These are phyloP conservation scores for Anthrax anthrax DNA, from an alignment of 2,888 invertebrate species.

Conservation along the genomic window DNA sequence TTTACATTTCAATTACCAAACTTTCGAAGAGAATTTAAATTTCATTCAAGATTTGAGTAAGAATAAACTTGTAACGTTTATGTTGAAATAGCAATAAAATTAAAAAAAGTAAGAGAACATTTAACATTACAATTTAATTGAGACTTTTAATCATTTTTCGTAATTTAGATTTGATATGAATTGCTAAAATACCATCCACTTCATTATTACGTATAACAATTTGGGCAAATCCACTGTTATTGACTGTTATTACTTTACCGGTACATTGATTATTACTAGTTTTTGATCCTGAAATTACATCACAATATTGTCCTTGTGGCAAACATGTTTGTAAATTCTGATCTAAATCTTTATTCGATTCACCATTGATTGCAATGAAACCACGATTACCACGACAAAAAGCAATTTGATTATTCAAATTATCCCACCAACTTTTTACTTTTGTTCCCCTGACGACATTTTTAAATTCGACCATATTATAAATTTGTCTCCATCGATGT, in stretches of 20 bases:
- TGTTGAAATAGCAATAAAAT: too few relatives aligned
- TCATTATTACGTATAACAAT: not conserved
- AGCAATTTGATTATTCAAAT: slow-evolving; percentile 59
- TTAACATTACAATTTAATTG: too few relatives aligned
- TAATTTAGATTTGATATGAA: not conserved
- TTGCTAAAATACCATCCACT: not conserved
- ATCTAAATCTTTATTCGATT: not conserved
- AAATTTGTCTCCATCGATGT: slow-evolving; percentile 63
- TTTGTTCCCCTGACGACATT: slow-evolving; percentile 44
- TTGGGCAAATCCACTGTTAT: slow-evolving; percentile 2
- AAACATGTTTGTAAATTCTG: slow-evolving; percentile 34
- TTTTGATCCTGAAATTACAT: slow-evolving; percentile 43
- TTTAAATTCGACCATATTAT: slow-evolving; percentile 56
- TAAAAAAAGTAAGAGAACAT: too few relatives aligned
- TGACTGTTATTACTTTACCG: slow-evolving; percentile 24
- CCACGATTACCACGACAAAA: slow-evolving; percentile 53
- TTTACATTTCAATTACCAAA: too few relatives aligned
- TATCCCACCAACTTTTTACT: slow-evolving; percentile 57
- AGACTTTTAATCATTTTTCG: too few relatives aligned
- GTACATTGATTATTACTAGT: slow-evolving; percentile 32
- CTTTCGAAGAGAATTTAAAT: too few relatives aligned
- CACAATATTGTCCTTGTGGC: slow-evolving; percentile 51
- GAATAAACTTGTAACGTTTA: too few relatives aligned
- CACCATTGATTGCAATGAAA: slow-evolving; percentile 12
- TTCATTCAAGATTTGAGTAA: too few relatives aligned